phyloP scores from a whole-genome alignment of 2,888 invertebrate species.

The Galeopsomyia nigrocyanea region DNA sequence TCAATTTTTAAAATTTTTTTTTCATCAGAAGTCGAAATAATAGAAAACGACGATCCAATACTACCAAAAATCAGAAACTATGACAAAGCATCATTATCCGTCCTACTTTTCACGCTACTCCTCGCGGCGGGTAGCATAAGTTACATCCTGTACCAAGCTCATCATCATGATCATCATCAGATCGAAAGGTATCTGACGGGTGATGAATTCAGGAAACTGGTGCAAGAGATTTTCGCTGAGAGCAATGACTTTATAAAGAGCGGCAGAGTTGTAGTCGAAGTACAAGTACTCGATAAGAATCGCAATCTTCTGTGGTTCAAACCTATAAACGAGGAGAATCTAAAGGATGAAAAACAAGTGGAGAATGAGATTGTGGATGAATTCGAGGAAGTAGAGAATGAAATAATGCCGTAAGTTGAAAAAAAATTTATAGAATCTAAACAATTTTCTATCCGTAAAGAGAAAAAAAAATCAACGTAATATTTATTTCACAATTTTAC shows the following conservation, averaged over 20 bases:
- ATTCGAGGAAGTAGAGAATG: neutral
- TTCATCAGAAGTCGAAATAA: slow-evolving; percentile 5
- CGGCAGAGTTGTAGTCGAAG: neutral
- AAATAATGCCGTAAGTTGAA: too few species aligned
- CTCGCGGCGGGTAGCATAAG: too few species aligned
- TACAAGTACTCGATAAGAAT: slow-evolving; percentile 7
- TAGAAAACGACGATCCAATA: neutral
- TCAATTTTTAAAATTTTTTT: too few species aligned
- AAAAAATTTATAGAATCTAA: too few species aligned
- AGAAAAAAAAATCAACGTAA: too few species aligned
- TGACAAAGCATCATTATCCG: too few species aligned
- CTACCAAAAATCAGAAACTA: neutral
- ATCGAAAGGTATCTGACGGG: neutral
- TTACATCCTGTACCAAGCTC: too few species aligned
- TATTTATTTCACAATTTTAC: too few species aligned
- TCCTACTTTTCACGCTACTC: too few species aligned
- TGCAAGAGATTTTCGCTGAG: neutral
- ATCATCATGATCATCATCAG: too few species aligned
- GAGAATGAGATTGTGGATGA: neutral
- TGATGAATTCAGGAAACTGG: neutral
- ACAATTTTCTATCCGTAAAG: too few species aligned
- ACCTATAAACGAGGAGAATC: neutral
- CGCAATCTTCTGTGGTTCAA: slow-evolving; percentile 14
- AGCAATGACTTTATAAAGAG: neutral
- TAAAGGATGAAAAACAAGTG: neutral